These are phyloP conservation scores for Sebastes itinus DNA, from an alignment of 2,797 vertebrate genomes.

Conservation along the genomic window DNA sequence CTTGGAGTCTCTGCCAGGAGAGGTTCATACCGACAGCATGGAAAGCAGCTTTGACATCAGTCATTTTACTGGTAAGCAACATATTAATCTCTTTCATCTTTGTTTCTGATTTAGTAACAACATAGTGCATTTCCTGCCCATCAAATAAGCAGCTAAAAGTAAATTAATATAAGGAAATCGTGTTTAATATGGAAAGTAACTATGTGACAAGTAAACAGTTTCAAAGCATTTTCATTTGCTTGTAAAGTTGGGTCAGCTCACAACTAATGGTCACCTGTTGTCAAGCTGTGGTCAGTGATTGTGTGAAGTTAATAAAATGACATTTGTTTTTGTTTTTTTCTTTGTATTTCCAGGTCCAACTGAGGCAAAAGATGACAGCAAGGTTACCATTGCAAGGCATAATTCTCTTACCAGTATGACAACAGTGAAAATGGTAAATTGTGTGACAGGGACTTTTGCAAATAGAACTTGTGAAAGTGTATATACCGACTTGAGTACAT, in stretches of 20 bases:
- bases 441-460: neutral
- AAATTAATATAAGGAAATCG: neutral
- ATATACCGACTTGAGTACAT: neutral
- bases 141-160: neutral
- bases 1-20: slow-evolving; percentile 6
- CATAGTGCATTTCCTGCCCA: neutral
- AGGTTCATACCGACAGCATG: neutral
- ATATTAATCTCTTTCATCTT: neutral
- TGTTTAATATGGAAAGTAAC: neutral
- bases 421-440: slow-evolving; percentile 55
- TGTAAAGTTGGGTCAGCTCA: neutral
- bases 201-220: neutral
- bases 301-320: neutral
- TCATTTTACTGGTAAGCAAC: slow-evolving; percentile 50
- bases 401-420: neutral
- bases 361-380: neutral
- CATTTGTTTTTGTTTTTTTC: neutral
- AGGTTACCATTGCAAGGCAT: neutral
- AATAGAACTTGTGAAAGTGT: neutral
- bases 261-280: neutral
- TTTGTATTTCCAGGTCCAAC: slow-evolving; percentile 25
- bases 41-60: neutral
- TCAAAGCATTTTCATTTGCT: neutral
- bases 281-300: neutral
- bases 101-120: neutral